Conservation (phyloP, 2,797 vertebrate genomes). For the Alosa sapidissima region DNA sequence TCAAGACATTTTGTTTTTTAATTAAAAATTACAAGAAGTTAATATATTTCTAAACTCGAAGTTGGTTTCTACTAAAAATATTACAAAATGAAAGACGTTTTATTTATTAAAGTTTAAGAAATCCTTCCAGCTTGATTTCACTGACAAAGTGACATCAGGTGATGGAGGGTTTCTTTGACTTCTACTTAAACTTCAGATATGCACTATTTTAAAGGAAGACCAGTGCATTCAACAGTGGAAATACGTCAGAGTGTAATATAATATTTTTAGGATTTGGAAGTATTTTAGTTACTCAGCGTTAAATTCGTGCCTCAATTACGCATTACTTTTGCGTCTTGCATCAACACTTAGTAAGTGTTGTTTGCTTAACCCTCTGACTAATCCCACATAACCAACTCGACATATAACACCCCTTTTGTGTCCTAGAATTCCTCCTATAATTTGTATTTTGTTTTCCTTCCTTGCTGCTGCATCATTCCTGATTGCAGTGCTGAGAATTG, state of each 20-base stretch:
- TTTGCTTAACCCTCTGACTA: conserved; percentile 67
- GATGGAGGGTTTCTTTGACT: conserved; percentile 58
- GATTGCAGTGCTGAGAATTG: conserved; percentile 66
- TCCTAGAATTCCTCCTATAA: conserved; percentile 62
- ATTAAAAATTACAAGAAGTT: conserved; percentile 80
- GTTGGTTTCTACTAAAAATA: conserved; percentile 81
- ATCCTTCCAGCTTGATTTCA: conserved; percentile 60
- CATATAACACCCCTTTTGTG: conserved; percentile 59
- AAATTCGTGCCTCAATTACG: conserved; percentile 78
- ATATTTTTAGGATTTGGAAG: conserved; percentile 82
- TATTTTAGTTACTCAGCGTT: conserved; percentile 81
- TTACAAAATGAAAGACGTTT: conserved; percentile 79
- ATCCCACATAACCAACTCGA: conserved; percentile 76
- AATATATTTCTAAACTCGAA: conserved; percentile 87
- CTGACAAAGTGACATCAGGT: conserved; percentile 48
- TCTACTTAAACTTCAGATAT: conserved; percentile 75
- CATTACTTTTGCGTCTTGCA: conserved; percentile 69
- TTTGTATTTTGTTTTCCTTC: conserved; percentile 33
- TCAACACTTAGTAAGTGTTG: conserved; percentile 73
- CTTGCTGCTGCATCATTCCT: conserved; percentile 53
- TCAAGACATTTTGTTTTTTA: conserved; percentile 84
- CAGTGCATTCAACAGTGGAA: conserved; percentile 69
- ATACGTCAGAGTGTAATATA: conserved; percentile 74
- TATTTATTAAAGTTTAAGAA: conserved; percentile 78
- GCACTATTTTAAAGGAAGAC: conserved; percentile 62